Evolutionary conservation across 1,140 invertebrate species (phyloP).

Genomic region (Bombus consobrinus): DNA sequence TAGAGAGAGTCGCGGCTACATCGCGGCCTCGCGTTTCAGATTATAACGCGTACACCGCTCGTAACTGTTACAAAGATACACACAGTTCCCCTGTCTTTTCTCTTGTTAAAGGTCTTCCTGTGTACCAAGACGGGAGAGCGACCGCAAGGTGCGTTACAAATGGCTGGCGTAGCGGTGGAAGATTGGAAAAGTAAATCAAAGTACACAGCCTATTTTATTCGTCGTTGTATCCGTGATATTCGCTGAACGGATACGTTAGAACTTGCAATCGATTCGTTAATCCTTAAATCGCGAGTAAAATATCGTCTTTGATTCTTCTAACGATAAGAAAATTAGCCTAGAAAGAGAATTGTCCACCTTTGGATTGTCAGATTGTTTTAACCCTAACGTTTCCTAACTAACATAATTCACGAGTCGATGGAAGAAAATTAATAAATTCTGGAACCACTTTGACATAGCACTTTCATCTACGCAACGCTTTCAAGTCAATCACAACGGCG

Average conservation of each 20-base stretch:
- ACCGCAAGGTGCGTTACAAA: conserved; percentile 5
- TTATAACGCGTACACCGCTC: conserved; percentile 41
- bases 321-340: too few species aligned
- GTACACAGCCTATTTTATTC: too few species aligned
- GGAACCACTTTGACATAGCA: neutral
- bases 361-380: too few species aligned
- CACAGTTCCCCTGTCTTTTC: conserved; percentile 12
- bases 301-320: too few species aligned
- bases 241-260: neutral
- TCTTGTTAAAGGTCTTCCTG: conserved; percentile 24
- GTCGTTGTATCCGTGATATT: neutral
- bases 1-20: conserved; percentile 64
- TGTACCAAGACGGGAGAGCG: neutral
- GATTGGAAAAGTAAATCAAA: neutral
- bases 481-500: neutral
- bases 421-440: neutral
- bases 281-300: too few species aligned
- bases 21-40: conserved; percentile 50
- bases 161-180: too few species aligned
- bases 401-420: too few species aligned
- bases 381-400: too few species aligned
- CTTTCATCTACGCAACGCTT: neutral
- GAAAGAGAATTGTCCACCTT: too few species aligned
- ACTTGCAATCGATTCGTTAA: neutral
- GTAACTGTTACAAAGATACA: conserved; percentile 27